Evolutionary conservation across 1,140 invertebrate species (phyloP).

Genomic region (Pteromalus puparum): DNA sequence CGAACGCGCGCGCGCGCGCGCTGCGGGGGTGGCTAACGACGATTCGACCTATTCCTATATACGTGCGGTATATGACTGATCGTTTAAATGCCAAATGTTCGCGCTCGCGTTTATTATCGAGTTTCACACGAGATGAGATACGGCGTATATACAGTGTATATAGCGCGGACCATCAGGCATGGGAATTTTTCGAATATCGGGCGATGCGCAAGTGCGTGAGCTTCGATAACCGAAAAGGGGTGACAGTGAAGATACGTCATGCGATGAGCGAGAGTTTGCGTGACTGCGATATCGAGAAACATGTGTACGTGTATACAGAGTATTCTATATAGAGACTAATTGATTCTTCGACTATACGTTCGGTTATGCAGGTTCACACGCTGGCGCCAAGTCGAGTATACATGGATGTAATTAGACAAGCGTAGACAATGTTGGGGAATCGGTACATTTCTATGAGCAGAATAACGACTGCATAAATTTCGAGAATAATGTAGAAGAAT

Average conservation of each 20-base stretch:
- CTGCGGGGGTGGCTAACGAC: not conserved
- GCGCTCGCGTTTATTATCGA: not conserved
- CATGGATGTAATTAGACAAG: no score
- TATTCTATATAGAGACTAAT: not conserved
- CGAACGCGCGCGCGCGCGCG: not conserved
- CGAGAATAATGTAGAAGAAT: no score
- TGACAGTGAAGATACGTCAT: not conserved
- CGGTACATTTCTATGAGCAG: no score
- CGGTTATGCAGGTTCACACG: not conserved
- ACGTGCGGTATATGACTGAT: not conserved
- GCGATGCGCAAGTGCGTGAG: not conserved
- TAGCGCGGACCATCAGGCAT: not conserved
- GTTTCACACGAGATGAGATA: not conserved
- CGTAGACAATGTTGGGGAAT: no score
- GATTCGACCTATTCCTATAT: not conserved
- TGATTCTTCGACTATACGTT: not conserved
- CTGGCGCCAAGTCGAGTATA: no score
- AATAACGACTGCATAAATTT: no score
- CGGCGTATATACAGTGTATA: not conserved
- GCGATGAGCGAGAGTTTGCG: not conserved
- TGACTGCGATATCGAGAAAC: not conserved
- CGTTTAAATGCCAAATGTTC: not conserved
- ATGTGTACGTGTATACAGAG: not conserved
- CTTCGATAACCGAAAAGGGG: not conserved
- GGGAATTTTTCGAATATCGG: not conserved